A percentile compares a stretch with the other conserved stretches of the same genome.
Evolutionary conservation across 2,888 invertebrate genomes (phyloP).

Genomic region (Villa cingulata): DNA sequence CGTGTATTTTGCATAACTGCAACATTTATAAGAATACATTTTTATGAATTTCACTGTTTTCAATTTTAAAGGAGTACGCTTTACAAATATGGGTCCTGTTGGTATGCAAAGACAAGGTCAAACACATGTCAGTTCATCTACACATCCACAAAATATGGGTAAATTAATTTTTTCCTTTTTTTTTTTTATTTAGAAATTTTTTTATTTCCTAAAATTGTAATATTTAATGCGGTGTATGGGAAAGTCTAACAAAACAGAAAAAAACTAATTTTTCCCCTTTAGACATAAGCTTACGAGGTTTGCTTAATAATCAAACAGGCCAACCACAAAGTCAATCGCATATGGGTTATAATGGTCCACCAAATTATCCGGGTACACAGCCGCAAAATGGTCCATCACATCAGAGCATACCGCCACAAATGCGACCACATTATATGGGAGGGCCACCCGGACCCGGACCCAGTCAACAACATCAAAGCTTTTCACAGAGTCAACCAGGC

Average conservation of each 20-base stretch:
- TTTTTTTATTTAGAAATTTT: neutral
- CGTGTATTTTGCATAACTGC: too few species aligned
- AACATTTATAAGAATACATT: too few species aligned
- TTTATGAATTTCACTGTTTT: too few species aligned
- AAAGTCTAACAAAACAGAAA: neutral
- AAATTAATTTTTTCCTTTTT: slow-evolving; percentile 13
- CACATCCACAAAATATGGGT: slow-evolving; percentile 49
- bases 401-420: slow-evolving; percentile 30
- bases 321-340: slow-evolving; percentile 33
- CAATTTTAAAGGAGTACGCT: slow-evolving; percentile 25
- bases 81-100: slow-evolving; percentile 26
- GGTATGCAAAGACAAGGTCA: slow-evolving; percentile 38
- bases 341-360: slow-evolving; percentile 31
- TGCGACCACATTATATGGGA: slow-evolving; percentile 34
- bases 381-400: slow-evolving; percentile 33
- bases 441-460: slow-evolving; percentile 27
- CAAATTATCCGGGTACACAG: slow-evolving; percentile 33
- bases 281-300: slow-evolving; percentile 36
- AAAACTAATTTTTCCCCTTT: slow-evolving; percentile 13
- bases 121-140: slow-evolving; percentile 49
- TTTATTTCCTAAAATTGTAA: too few species aligned
- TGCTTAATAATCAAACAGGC: slow-evolving; percentile 34
- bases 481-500: slow-evolving; percentile 31
- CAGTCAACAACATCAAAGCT: slow-evolving; percentile 29
- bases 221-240: neutral